These are phyloP conservation scores for Coregonus clupeaformis DNA, from an alignment of 2,113 vertebrate genomes.

Conservation along the genomic window DNA sequence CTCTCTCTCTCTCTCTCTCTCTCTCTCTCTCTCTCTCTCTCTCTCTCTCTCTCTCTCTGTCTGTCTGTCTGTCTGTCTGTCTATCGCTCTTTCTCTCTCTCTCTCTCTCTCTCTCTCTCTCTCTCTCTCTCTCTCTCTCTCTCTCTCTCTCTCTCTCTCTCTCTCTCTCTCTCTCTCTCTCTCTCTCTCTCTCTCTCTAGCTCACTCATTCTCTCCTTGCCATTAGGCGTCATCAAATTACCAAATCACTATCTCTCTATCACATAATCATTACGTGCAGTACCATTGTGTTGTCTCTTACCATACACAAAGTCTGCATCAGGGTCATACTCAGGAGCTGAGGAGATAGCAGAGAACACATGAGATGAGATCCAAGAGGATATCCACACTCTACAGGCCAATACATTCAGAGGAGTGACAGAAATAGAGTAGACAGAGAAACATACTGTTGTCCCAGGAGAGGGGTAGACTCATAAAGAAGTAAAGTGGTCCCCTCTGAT, in stretches of 20 bases:
- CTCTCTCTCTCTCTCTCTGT: too few relatives aligned
- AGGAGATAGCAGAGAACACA: constrained; percentile 12
- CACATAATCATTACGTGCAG: neutral
- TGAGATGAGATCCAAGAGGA: neutral
- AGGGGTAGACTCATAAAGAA: too few relatives aligned
- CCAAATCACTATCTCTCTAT: neutral
- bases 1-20: neutral
- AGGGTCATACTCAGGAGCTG: constrained; percentile 47
- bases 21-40: neutral
- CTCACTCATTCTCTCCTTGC: too few relatives aligned
- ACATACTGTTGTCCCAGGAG: too few relatives aligned
- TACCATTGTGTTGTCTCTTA: constrained; percentile 39
- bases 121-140: neutral
- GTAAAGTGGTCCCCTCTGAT: too few relatives aligned
- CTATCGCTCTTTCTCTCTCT: too few relatives aligned
- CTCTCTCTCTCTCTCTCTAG: neutral
- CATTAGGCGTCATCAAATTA: neutral
- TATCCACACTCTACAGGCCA: neutral
- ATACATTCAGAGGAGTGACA: neutral
- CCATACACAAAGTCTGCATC: constrained; percentile 76
- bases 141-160: constrained; percentile 3
- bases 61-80: too few relatives aligned
- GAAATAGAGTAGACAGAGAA: too few relatives aligned
- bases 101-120: neutral
- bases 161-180: neutral